Evolutionary conservation across 2,113 vertebrate species (phyloP).

Genomic region (Ovibos moschatus): DNA sequence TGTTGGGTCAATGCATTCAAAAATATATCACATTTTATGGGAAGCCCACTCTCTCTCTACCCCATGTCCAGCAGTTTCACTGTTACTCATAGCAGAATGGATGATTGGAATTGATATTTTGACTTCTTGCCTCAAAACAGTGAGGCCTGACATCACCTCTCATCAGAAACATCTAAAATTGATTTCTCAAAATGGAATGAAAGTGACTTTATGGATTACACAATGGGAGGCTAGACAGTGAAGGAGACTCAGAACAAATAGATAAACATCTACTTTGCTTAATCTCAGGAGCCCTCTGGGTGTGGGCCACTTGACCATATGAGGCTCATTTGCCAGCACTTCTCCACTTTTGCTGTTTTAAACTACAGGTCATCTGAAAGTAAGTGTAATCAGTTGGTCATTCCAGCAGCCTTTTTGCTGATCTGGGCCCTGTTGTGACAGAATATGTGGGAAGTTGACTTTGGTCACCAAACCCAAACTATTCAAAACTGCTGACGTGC

Average conservation of each 20-base stretch:
- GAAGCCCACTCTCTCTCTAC: background rate
- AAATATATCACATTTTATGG: background rate
- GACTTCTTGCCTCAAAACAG: conserved; percentile 51
- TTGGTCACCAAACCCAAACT: conserved; percentile 52
- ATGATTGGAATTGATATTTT: conserved; percentile 63
- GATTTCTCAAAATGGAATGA: conserved; percentile 66
- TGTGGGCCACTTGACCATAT: background rate
- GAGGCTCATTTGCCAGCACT: background rate
- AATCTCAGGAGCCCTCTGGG: background rate
- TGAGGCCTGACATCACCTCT: conserved; percentile 53
- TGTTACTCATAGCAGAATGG: background rate
- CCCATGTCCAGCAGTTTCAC: background rate
- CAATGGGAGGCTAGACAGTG: background rate
- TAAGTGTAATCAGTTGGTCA: background rate
- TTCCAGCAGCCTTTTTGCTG: background rate
- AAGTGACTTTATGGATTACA: conserved; percentile 60
- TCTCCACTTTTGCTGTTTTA: background rate
- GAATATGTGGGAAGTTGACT: conserved; percentile 44
- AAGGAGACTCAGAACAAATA: conserved; percentile 33
- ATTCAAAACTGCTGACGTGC: conserved; percentile 34
- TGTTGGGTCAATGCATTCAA: background rate
- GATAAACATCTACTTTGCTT: conserved; percentile 44
- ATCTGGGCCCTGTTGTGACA: background rate
- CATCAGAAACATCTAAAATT: conserved; percentile 70
- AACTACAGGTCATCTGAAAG: background rate